Conservation (phyloP, 1,140 invertebrate species). For the Luehdorfia chinensis region DNA sequence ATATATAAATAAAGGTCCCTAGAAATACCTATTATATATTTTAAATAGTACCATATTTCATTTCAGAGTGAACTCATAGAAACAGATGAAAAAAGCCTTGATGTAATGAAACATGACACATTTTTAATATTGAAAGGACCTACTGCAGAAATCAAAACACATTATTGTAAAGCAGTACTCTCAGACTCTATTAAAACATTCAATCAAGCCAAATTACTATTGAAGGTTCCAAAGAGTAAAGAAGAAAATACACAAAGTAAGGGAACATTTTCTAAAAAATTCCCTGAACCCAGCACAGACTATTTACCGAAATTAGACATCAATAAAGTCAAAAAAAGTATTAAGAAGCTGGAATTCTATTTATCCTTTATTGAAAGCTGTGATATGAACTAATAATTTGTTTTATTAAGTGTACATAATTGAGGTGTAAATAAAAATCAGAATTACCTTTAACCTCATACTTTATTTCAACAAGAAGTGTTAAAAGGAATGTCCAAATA, state of each 20-base stretch:
- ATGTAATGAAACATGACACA: constrained; percentile 59
- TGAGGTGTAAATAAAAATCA: too few relatives aligned
- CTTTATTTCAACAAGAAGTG: constrained; percentile 52
- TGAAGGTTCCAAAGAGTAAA: constrained; percentile 24
- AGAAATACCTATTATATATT: too few relatives aligned
- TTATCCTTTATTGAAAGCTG: constrained; percentile 79
- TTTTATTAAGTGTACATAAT: too few relatives aligned
- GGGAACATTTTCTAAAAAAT: constrained; percentile 69
- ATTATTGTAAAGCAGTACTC: constrained; percentile 75
- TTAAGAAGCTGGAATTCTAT: constrained; percentile 85
- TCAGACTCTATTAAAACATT: constrained; percentile 80
- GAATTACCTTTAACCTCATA: constrained; percentile 46
- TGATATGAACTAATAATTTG: constrained; percentile 35
- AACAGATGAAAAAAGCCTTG: constrained; percentile 54
- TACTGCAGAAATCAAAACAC: constrained; percentile 40
- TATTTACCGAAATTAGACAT: constrained; percentile 73
- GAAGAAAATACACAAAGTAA: constrained; percentile 34
- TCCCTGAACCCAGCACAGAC: constrained; percentile 67
- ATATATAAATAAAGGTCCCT: too few relatives aligned
- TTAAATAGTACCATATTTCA: too few relatives aligned
- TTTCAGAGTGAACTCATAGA: constrained; percentile 61
- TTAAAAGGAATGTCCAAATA: constrained; percentile 53
- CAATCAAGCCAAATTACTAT: constrained; percentile 47
- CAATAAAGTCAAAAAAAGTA: constrained; percentile 76
- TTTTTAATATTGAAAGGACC: constrained; percentile 54